Evolutionary conservation across 1,140 invertebrate genomes (phyloP), one percentile per base, ranked within the genome.

Genomic region (Teleogryllus occipitalis): DNA sequence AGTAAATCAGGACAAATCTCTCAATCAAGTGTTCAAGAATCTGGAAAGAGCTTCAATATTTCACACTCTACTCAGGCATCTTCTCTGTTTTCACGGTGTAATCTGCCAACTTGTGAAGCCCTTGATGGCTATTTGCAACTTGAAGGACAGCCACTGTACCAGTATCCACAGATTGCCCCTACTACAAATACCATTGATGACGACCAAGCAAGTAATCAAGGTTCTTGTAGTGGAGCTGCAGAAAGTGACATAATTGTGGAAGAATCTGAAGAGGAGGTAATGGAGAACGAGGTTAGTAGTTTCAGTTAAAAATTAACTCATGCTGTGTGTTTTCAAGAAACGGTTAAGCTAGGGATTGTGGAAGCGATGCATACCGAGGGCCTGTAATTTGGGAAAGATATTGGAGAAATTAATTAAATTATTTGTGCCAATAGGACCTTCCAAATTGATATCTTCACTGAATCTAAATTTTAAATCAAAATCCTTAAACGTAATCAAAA

Each of bases 221-320:
- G 75, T 22, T 74, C 75, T 14, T 79, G 77, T 7, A 81, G 80
- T 76, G 15, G 75, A 10, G 77, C 77, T 76, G 77, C 77, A 18
- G 80, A 81, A 47, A 81, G 80, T 81, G 80, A 81, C 39, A 81
- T 81, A 48, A 76, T 81, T 54, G 80, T 81, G 14, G 80, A 81
- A 72, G 80, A 81, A 65, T 79, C 77, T 49, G 75, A 77, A 27
- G 80, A 80, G 49, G 80, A 80, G 47, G 22, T 78, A 10, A 75
- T 73, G 14, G 80, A 79, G 74, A 74, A 73, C 48, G 80, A 81
- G 76, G 78, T 79, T 47, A 77, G 76, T 77, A 65, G 18, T 7
- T 2, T 0, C 54, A 1, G 27, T 39, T 39, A 39, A 39, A 39
- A 39, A 39, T 39, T 1, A 2, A 39, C 27, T 2, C 5, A 39